These are phyloP conservation scores for Amblyopsis hoosieri DNA, from an alignment of 2,797 vertebrate genomes.

Conservation along the genomic window DNA sequence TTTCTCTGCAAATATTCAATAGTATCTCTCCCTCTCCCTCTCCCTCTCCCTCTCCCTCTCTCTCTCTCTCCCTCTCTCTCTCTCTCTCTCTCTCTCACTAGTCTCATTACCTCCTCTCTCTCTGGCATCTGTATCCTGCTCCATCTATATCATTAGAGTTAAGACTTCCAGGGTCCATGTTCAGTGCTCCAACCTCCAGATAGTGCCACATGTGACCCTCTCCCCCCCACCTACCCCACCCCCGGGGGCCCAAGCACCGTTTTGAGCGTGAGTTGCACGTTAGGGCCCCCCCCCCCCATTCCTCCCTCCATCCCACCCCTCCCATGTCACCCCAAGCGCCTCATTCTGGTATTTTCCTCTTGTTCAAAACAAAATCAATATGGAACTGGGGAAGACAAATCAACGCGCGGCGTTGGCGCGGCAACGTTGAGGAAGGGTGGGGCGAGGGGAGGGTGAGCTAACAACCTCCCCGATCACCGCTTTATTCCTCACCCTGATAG, in stretches of 20 bases:
- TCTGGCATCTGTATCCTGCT: conserved; percentile 12
- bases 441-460: conserved; percentile 42
- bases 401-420: conserved; percentile 64
- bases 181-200: conserved; percentile 34
- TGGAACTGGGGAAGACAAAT: conserved; percentile 73
- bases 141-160: not conserved
- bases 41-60: conserved; percentile 6
- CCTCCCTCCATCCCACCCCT: conserved; percentile 19
- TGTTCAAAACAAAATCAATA: conserved; percentile 83
- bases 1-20: conserved; percentile 6
- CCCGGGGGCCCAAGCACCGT: conserved; percentile 42
- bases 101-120: conserved; percentile 3
- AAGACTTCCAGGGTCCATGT: conserved; percentile 41
- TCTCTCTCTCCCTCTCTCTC: too few species aligned
- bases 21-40: conserved; percentile 7
- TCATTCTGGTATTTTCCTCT: conserved; percentile 76
- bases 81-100: too few species aligned
- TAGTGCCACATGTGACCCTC: conserved; percentile 40
- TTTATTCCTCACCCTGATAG: conserved; percentile 27
- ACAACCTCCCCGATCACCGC: conserved; percentile 60
- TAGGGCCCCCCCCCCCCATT: conserved; percentile 24
- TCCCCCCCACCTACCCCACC: conserved; percentile 13
- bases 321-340: conserved; percentile 66
- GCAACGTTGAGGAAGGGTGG: too few species aligned
- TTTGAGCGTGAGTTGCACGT: too few species aligned